These are phyloP conservation scores for Neodiprion virginianus DNA, from an alignment of 1,140 invertebrate species.

Conservation along the genomic window DNA sequence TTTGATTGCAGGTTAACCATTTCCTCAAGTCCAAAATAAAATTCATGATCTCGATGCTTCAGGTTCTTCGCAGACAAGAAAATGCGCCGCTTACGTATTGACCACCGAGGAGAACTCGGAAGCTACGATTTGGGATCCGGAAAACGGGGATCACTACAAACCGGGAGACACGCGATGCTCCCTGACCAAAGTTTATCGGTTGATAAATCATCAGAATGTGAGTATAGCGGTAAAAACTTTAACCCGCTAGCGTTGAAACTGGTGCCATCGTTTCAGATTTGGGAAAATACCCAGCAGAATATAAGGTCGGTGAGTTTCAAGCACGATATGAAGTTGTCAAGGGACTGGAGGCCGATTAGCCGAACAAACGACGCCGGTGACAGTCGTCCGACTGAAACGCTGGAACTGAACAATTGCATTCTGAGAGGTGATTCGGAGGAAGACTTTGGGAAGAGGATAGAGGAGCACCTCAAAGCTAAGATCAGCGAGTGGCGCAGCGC, in stretches of 20 bases:
- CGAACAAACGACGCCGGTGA: slow-evolving; percentile 22
- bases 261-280: slow-evolving; percentile 41
- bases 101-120: slow-evolving; percentile 41
- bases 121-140: slow-evolving; percentile 52
- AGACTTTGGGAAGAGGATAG: slow-evolving; percentile 35
- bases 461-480: slow-evolving; percentile 46
- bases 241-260: background rate
- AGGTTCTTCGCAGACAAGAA: slow-evolving; percentile 53
- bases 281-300: slow-evolving; percentile 55
- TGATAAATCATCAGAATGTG: slow-evolving; percentile 54
- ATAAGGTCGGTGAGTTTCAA: slow-evolving; percentile 43
- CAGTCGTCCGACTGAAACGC: slow-evolving; percentile 39
- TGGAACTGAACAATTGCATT: slow-evolving; percentile 37
- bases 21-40: background rate
- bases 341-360: slow-evolving; percentile 51
- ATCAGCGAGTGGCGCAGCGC: slow-evolving; percentile 46
- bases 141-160: slow-evolving; percentile 50
- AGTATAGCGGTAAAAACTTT: slow-evolving; percentile 23
- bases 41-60: slow-evolving; percentile 15
- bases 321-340: slow-evolving; percentile 46
- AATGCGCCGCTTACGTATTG: slow-evolving; percentile 50
- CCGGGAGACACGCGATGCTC: slow-evolving; percentile 50
- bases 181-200: slow-evolving; percentile 45
- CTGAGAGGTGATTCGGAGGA: slow-evolving; percentile 27
- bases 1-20: background rate